Base-by-base conservation (phyloP, 2,113 vertebrate genomes). In the Patagioenas fasciata region DNA sequence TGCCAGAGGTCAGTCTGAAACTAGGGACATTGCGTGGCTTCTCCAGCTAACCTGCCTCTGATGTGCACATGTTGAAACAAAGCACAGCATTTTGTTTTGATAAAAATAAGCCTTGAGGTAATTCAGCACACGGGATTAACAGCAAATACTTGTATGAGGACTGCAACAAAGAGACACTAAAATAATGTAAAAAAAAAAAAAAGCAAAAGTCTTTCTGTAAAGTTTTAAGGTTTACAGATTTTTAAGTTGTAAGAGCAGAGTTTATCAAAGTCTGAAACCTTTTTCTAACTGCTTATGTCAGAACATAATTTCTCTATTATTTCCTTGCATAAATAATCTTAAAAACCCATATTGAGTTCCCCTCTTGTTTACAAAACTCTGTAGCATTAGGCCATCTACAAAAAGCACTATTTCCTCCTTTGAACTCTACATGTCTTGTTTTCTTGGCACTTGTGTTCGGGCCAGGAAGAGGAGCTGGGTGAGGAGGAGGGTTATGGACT, bases 1-100 rank as follows among this genome's bases (percentile, higher is more conserved):
- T 91, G 77, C 65, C 69, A 92, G 80, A 96, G 61, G 84, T 96
- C 91, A 95, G 40, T 53, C 72, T 81, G 89, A 79, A 93, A 60
- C 20, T 15, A 15, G 70, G 61, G 61, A 72, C 70, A 31, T 15
- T 36, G 69, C 42, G 48, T 26, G 34, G 57, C 48, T 80, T 56
- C 61, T 79, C 61, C 79, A 74, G 38, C 88, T 88, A 58, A 78
- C 75, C 48, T 54, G 4, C 57, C 31, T 64, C 82, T 70, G 36
- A 44, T 65, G 31, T 64, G 84, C 77, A 60, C 48, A 58, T 93
- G 72, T 86, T 93, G 86, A 93, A 89, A 95, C 89, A 92, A 86
- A 91, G 20, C 26, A 92, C 57, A 95, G 89, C 53, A 26, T 69
- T 93, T 50, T 92, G 80, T 93, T 95, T 92, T 44, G 65, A 75